Evolutionary conservation across 2,888 invertebrate genomes (phyloP).

Genomic region (Notodonta ziczac): DNA sequence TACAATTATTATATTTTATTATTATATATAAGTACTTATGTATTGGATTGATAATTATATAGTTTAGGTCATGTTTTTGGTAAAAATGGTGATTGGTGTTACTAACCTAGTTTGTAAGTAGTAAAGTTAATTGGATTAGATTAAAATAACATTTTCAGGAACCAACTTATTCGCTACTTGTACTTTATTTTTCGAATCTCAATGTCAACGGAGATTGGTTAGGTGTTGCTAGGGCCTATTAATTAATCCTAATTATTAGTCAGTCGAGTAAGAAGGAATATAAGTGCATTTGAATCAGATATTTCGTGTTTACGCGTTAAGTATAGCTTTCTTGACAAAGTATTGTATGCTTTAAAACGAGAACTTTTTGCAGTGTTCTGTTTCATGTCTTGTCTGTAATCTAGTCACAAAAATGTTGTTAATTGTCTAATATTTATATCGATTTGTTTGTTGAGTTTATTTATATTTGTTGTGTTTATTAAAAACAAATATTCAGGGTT

Average conservation of each 20-base stretch:
- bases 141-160: slow-evolving; percentile 16
- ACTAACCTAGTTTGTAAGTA: slow-evolving; percentile 35
- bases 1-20: too few species aligned
- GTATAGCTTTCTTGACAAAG: too few species aligned
- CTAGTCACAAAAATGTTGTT: slow-evolving; percentile 11
- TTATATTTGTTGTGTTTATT: not conserved
- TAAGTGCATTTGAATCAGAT: too few species aligned
- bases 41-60: slow-evolving; percentile 22
- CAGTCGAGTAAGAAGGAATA: too few species aligned
- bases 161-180: not conserved
- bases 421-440: slow-evolving; percentile 22
- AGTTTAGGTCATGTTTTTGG: slow-evolving; percentile 24
- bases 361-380: not conserved
- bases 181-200: too few species aligned
- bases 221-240: too few species aligned
- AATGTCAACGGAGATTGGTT: too few species aligned
- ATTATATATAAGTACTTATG: slow-evolving; percentile 14
- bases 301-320: too few species aligned
- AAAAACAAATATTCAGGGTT: not conserved
- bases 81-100: slow-evolving; percentile 17
- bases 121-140: slow-evolving; percentile 17
- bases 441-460: slow-evolving; percentile 25
- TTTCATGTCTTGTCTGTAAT: not conserved
- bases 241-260: too few species aligned
- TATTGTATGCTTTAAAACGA: not conserved